Percentiles rank a stretch among this genome's conserved stretches.
Evolutionary conservation across 2,113 vertebrate species (phyloP).

Genomic region (Oostethus manadensis): DNA sequence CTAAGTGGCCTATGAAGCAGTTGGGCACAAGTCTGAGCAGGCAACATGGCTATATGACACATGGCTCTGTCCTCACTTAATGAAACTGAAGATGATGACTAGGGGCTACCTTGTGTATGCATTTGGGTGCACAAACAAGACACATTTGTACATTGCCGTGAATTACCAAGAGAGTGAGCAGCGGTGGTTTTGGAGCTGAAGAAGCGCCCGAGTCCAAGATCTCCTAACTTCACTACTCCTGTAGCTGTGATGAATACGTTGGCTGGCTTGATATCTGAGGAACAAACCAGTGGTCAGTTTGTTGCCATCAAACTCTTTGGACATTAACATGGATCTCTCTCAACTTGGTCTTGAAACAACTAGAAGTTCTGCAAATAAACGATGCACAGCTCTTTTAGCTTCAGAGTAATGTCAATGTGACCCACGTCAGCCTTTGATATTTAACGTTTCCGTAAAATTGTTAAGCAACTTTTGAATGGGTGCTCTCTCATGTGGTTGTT

Average conservation of each 20-base stretch:
- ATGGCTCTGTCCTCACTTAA: constrained; percentile 71
- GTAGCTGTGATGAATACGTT: constrained; percentile 98
- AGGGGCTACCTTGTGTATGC: constrained; percentile 7
- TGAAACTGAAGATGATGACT: constrained; percentile 67
- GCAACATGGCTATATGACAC: constrained; percentile 65
- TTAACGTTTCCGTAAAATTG: constrained; percentile 46
- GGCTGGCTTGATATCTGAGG: constrained; percentile 92
- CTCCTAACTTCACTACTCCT: constrained; percentile 95
- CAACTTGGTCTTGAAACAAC: no score
- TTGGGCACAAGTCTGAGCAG: constrained; percentile 33
- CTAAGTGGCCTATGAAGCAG: constrained; percentile 69
- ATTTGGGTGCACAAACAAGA: constrained; percentile 8
- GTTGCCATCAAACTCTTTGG: background rate
- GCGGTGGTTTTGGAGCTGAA: constrained; percentile 98
- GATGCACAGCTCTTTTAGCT: constrained; percentile 14
- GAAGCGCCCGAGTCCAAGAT: constrained; percentile 91
- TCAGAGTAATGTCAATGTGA: constrained; percentile 33
- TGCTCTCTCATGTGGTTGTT: constrained; percentile 47
- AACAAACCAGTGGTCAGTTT: background rate
- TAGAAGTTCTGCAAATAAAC: background rate
- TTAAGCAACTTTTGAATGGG: constrained; percentile 44
- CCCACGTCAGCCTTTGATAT: constrained; percentile 48
- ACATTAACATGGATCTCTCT: background rate
- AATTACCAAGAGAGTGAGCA: constrained; percentile 90
- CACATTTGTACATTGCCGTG: background rate